A percentile compares a stretch with the other conserved stretches of the same genome.
Conservation (phyloP, 2,888 invertebrate genomes). For the Aricia artaxerxes region DNA sequence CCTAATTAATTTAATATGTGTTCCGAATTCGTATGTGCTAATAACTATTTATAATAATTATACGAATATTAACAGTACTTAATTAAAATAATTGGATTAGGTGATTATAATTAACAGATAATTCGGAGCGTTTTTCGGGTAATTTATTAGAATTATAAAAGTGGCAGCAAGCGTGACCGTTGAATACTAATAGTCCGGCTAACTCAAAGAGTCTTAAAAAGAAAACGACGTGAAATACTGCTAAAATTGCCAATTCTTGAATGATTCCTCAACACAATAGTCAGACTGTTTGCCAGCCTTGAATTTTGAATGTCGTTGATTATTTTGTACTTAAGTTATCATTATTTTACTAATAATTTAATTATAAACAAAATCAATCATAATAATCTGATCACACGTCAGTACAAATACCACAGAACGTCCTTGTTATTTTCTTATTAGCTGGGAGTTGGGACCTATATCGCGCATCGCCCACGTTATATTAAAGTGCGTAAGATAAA, state of each 20-base stretch:
- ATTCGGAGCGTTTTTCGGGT: not conserved
- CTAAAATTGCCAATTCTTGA: too few species aligned
- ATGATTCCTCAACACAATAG: too few species aligned
- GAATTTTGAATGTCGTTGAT: not conserved
- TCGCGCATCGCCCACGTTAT: not conserved
- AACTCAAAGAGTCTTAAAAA: not conserved
- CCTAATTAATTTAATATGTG: not conserved
- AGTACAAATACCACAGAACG: not conserved
- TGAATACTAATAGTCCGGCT: not conserved
- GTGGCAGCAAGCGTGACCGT: not conserved
- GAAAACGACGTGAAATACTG: too few species aligned
- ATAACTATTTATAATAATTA: not conserved
- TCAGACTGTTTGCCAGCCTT: not conserved
- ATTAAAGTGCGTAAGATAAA: not conserved
- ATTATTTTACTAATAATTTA: not conserved
- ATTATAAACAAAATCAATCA: not conserved
- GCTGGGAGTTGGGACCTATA: not conserved
- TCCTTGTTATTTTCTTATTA: slow-evolving; percentile 1
- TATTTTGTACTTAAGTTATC: not conserved
- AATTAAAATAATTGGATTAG: not conserved
- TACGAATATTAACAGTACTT: not conserved
- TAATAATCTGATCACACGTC: not conserved
- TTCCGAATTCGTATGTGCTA: not conserved
- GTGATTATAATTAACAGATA: not conserved
- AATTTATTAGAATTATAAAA: not conserved